Evolutionary conservation across 2,888 invertebrate species (phyloP), one percentile per base, ranked within the genome.

Genomic region (Limenitis camilla): DNA sequence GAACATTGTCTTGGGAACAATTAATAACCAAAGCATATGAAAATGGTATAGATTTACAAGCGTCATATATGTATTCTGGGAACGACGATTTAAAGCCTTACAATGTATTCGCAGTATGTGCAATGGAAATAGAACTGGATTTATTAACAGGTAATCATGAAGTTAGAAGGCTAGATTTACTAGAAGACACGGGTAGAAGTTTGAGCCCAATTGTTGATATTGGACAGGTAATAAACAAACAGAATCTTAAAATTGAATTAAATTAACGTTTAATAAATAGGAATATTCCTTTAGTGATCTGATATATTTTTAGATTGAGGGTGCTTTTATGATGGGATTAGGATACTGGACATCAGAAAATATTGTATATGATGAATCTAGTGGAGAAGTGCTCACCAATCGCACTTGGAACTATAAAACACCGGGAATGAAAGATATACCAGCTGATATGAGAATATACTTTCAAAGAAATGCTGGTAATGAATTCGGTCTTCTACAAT

Each of bases 351-450:
- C 93, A 0, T 89, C 89, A 0, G 96, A 96, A 67, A 90, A 93
- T 60, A 69, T 93, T 32, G 75, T 91, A 0, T 92, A 90, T 53
- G 91, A 93, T 59, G 75, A 88, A 4, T 69, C 81, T 4, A 91
- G 90, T 4, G 95, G 94, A 0, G 86, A 89, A 61, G 72, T 94
- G 2, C 81, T 93, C 5, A 94, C 94, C 1, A 90, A 92, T 65
- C 89, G 93, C 48, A 95, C 95, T 3, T 96, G 95, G 95, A 93
- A 89, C 45, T 94, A 94, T 67, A 93, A 93, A 64, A 90, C 92
- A 2, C 94, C 94, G 0, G 93, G 93, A 0, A 89, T 90, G 0
- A 94, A 93, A 67, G 94, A 94, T 64, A 94, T 94, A 65, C 94
- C 94, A 0, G 89, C 91, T 19, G 93, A 94, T 71, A 91, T 94